Percentiles rank a stretch among this genome's conserved stretches.
Evolutionary conservation across 2,113 vertebrate species (phyloP).

Genomic region (Podiceps cristatus): DNA sequence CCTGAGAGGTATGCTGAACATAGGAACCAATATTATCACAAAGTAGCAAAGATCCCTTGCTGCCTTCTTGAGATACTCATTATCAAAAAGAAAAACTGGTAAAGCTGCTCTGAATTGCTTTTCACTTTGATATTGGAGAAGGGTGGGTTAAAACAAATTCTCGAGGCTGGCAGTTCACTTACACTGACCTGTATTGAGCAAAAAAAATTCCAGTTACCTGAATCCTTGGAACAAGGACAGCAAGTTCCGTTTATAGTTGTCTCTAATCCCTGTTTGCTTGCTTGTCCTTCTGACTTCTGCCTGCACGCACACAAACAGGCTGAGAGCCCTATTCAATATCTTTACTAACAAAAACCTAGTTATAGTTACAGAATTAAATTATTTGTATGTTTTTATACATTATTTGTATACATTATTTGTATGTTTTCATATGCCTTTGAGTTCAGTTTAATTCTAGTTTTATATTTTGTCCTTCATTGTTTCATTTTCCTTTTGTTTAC

Average conservation of each 20-base stretch:
- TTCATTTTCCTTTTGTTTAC: slow-evolving; percentile 64
- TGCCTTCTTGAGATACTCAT: not conserved
- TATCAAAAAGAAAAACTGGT: not conserved
- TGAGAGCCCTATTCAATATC: not conserved
- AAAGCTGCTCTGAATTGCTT: not conserved
- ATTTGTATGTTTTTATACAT: too few relatives aligned
- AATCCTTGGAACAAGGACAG: not conserved
- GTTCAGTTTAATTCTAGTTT: slow-evolving; percentile 68
- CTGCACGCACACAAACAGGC: not conserved
- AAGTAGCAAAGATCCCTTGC: not conserved
- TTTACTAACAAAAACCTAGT: not conserved
- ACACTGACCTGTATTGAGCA: not conserved
- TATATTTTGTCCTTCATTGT: slow-evolving; percentile 48
- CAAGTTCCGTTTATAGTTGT: not conserved
- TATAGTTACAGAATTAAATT: not conserved
- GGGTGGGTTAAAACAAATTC: not conserved
- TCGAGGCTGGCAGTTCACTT: not conserved
- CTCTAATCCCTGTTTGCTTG: not conserved
- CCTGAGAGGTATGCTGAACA: not conserved
- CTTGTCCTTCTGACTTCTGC: slow-evolving; percentile 33
- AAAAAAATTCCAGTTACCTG: slow-evolving; percentile 21
- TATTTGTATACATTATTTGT: not conserved
- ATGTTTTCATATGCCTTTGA: slow-evolving; percentile 29
- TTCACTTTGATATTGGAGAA: not conserved
- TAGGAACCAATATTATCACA: not conserved